Conservation (phyloP, 2,113 vertebrate genomes). For the Podarcis cretensis region DNA sequence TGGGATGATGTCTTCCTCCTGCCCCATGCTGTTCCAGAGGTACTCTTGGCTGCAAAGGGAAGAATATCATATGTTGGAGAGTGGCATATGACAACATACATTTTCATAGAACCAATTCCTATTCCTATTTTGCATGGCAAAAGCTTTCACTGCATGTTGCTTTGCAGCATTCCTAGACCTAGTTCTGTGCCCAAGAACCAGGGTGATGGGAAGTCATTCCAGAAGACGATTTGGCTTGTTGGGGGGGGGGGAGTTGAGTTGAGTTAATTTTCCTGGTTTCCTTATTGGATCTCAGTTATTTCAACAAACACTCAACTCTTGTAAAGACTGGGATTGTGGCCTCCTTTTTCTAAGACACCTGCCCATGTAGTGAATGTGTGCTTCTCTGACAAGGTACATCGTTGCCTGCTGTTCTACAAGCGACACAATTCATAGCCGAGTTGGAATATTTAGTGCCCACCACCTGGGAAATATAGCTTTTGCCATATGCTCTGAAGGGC, state of each 20-base stretch:
- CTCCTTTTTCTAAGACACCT: neutral
- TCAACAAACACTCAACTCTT: neutral
- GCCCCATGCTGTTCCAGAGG: too few relatives aligned
- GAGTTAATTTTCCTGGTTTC: neutral
- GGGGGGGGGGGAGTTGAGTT: too few relatives aligned
- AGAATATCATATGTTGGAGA: neutral
- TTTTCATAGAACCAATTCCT: neutral
- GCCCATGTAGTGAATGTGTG: neutral
- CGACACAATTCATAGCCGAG: neutral
- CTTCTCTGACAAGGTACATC: slow-evolving; percentile 4
- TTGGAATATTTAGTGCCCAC: neutral
- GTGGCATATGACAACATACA: neutral
- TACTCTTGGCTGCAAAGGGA: too few relatives aligned
- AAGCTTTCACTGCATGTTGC: neutral
- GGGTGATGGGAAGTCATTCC: neutral
- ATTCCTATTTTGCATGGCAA: neutral
- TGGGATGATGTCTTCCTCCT: too few relatives aligned
- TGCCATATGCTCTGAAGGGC: neutral
- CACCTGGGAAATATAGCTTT: slow-evolving; percentile 2
- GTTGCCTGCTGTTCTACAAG: neutral
- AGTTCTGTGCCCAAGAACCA: neutral
- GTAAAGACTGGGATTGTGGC: neutral
- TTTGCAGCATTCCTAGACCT: neutral
- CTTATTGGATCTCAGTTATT: neutral
- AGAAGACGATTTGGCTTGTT: neutral